These are phyloP conservation scores for Vesta saturnalis DNA, from an alignment of 2,888 invertebrate species.

Conservation along the genomic window DNA sequence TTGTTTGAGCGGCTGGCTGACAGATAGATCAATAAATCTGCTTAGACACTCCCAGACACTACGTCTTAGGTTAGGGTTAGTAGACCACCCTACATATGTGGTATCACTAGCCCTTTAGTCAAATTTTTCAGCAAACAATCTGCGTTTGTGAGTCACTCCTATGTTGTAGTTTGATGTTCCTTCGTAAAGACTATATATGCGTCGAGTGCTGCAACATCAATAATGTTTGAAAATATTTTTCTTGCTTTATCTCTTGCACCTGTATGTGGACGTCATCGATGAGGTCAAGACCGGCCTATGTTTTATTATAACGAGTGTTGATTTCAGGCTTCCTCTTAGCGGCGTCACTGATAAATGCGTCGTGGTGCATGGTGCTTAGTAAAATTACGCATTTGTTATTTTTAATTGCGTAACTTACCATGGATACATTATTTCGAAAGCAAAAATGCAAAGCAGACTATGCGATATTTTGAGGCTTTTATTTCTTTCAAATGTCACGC, in stretches of 20 bases:
- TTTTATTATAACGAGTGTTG: slow-evolving; percentile 43
- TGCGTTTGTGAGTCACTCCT: too few relatives aligned
- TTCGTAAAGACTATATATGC: too few relatives aligned
- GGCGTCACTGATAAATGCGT: too few relatives aligned
- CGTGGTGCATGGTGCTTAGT: too few relatives aligned
- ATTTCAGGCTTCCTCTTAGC: too few relatives aligned
- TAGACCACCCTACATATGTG: too few relatives aligned
- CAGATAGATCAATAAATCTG: not conserved
- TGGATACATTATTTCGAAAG: slow-evolving; percentile 6
- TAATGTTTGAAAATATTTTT: too few relatives aligned
- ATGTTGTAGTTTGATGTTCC: too few relatives aligned
- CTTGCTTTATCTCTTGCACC: slow-evolving; percentile 26
- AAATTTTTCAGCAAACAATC: not conserved
- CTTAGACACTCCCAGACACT: not conserved
- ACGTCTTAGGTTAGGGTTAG: not conserved
- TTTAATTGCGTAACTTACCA: too few relatives aligned
- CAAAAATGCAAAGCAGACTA: not conserved
- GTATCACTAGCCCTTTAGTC: not conserved
- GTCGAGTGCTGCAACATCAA: too few relatives aligned
- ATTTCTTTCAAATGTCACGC: not conserved
- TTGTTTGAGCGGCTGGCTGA: not conserved
- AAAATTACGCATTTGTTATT: too few relatives aligned
- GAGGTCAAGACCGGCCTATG: slow-evolving; percentile 41
- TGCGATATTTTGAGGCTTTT: too few relatives aligned
- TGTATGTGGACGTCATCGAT: slow-evolving; percentile 43